A percentile compares a stretch with the other conserved stretches of the same genome.
phyloP scores from a whole-genome alignment of 1,140 invertebrate genomes.

The Drosophila ficusphila region DNA sequence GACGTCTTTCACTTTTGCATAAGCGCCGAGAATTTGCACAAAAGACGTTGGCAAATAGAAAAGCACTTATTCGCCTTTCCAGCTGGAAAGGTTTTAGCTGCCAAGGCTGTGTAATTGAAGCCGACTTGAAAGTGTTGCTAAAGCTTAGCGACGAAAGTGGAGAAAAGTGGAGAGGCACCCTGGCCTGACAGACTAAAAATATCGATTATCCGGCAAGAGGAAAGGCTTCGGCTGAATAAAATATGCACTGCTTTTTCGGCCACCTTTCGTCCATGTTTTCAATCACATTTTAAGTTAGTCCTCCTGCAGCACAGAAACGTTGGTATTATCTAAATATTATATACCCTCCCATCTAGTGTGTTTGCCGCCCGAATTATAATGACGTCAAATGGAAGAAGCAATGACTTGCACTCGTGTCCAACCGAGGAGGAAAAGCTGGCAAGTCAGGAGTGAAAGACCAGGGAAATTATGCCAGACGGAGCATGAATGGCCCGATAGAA shows the following conservation, averaged over 20 bases:
- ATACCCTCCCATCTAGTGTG: slow-evolving; percentile 1
- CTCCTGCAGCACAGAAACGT: slow-evolving; percentile 14
- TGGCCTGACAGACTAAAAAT: slow-evolving; percentile 9
- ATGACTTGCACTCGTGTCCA: slow-evolving; percentile 38
- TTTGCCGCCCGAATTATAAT: slow-evolving; percentile 51
- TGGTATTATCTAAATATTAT: slow-evolving; percentile 18
- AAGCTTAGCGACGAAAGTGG: slow-evolving; percentile 9
- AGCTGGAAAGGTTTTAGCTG: slow-evolving; percentile 5
- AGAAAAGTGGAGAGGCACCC: slow-evolving; percentile 15
- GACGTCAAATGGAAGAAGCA: slow-evolving; percentile 55
- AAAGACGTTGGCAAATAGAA: slow-evolving; percentile 67
- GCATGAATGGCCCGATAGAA: slow-evolving; percentile 42
- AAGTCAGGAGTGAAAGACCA: slow-evolving; percentile 58
- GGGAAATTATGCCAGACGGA: slow-evolving; percentile 54
- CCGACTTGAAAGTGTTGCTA: slow-evolving; percentile 58
- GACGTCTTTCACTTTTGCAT: slow-evolving; percentile 64
- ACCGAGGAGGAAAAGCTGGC: slow-evolving; percentile 27
- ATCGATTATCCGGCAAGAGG: slow-evolving; percentile 41
- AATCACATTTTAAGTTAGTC: slow-evolving; percentile 33
- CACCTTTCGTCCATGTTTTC: slow-evolving; percentile 14
- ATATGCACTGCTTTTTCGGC: slow-evolving; percentile 35
- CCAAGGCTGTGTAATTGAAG: slow-evolving; percentile 70
- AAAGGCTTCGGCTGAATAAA: slow-evolving; percentile 23
- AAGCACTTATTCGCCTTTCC: slow-evolving; percentile 56
- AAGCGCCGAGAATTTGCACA: slow-evolving; percentile 59